Conservation (phyloP, 2,797 vertebrate species). For the Emydoidea blandingii region DNA sequence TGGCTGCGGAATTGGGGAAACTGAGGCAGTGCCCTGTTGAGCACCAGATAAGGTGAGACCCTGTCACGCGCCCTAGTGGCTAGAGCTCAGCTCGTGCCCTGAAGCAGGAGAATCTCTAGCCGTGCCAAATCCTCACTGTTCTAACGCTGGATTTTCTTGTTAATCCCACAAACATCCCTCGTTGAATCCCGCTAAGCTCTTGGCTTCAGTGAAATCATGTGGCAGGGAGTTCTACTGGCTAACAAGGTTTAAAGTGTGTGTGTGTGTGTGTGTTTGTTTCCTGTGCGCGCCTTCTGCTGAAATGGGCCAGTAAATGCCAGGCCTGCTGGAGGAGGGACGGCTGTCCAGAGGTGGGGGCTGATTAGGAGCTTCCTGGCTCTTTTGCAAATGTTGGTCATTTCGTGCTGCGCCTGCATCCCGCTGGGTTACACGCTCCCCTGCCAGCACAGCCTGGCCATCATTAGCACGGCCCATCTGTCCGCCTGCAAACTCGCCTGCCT, state of each 20-base stretch:
- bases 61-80: neutral
- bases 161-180: too few species aligned
- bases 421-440: neutral
- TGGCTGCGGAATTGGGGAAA: neutral
- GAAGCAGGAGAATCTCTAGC: neutral
- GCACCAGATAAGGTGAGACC: neutral
- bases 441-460: neutral
- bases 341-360: neutral
- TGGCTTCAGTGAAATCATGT: too few species aligned
- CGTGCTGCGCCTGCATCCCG: neutral
- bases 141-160: neutral
- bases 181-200: too few species aligned
- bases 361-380: neutral
- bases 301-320: too few species aligned
- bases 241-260: too few species aligned
- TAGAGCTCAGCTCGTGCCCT: neutral
- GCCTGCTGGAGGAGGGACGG: too few species aligned
- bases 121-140: neutral
- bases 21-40: neutral
- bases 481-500: neutral
- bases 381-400: neutral
- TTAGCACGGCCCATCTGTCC: neutral
- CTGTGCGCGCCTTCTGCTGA: too few species aligned
- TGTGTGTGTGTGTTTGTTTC: too few species aligned
- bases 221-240: too few species aligned